A percentile compares a stretch with the other conserved stretches of the same genome.
Conservation (phyloP, 23 tunicate species). For the Botrylloides violaceus region DNA sequence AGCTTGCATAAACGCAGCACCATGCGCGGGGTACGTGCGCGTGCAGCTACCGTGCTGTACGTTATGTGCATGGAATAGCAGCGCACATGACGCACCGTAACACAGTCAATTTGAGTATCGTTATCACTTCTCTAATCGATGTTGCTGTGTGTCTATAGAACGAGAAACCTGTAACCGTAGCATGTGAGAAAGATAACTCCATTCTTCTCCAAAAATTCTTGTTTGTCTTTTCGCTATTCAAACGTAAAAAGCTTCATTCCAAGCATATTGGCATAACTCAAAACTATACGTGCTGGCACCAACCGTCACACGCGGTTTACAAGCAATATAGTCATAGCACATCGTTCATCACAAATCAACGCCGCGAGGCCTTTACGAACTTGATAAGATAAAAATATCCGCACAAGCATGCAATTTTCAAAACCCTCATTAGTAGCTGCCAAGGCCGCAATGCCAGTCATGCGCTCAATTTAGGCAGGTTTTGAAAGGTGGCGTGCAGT, state of each 20-base stretch:
- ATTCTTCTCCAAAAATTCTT: background rate
- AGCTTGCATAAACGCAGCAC: too few relatives aligned
- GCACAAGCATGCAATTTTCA: too few relatives aligned
- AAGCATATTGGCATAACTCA: background rate
- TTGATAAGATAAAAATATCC: too few relatives aligned
- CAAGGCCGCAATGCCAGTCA: too few relatives aligned
- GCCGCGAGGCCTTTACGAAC: background rate
- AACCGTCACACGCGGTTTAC: background rate
- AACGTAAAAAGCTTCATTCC: background rate
- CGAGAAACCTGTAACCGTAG: background rate
- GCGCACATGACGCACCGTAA: too few relatives aligned
- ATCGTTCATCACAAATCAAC: background rate
- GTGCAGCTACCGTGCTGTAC: too few relatives aligned
- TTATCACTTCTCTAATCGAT: background rate
- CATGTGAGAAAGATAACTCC: background rate
- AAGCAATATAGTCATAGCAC: background rate
- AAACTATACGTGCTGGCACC: background rate
- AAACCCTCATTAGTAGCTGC: too few relatives aligned
- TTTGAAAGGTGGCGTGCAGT: too few relatives aligned
- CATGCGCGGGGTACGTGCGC: too few relatives aligned
- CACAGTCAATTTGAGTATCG: background rate
- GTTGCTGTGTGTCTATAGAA: background rate
- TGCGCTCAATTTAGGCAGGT: too few relatives aligned
- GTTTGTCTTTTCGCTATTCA: background rate
- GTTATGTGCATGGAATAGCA: too few relatives aligned